Evolutionary conservation across 2,888 invertebrate species (phyloP), one percentile per base, ranked within the genome.

Genomic region (Chaetogeoica ovagalla): DNA sequence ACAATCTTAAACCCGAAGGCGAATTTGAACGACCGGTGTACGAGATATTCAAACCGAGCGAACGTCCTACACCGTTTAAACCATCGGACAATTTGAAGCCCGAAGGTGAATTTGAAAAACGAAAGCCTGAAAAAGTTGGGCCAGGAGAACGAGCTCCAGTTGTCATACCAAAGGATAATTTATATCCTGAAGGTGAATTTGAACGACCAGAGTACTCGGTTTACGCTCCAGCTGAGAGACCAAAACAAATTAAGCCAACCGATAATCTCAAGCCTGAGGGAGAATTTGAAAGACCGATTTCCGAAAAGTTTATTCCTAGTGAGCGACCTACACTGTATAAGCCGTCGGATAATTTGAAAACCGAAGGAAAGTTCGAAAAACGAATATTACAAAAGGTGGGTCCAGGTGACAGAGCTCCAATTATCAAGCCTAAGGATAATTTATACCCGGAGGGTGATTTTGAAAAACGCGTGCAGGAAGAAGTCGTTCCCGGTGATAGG

Each of bases 331-430:
- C 84, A 39, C 87, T 86, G 55, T 87, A 87, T 55, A 88, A 87
- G 82, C 89, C 84, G n/a, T 59, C 82, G 1, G 86, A 86, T 81
- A 86, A 86, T 82, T 86, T 92, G 0, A 88, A 88, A 83, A 90
- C 90, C 3, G 91, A 90, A 86, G 90, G 90, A 39, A 87, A 88
- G 2, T 87, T 87, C 81, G 86, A 85, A 66, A 92, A 90, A 30
- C 86, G 86, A 23, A 88, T 88, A 0, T 87, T 87, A 82, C 83
- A 86, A 84, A 86, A 86, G 1, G 82, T 85, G 37, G 87, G 85
- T 84, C 88, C 89, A 4, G 81, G 68, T 1, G 86, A 84, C 74
- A 83, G 85, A 39, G 83, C 83, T n/a, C 71, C 82, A 13, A 82
- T 83, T 7, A 83, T 83, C 3, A 84, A 83, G 81, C 85, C 84